Conservation (phyloP, 2,113 vertebrate species). For the Picathartes gymnocephalus region DNA sequence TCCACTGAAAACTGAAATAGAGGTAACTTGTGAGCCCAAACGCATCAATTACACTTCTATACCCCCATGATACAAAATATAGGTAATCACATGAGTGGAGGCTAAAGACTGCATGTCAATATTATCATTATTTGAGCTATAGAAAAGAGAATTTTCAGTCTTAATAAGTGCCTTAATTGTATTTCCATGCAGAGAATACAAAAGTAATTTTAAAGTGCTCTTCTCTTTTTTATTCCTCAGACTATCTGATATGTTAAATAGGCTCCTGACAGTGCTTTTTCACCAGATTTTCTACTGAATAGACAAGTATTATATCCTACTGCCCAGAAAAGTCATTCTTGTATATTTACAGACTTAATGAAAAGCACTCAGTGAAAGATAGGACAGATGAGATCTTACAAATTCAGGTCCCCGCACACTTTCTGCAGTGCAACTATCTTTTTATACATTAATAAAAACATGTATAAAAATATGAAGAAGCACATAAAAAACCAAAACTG, state of each 20-base stretch:
- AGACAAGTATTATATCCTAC: not conserved
- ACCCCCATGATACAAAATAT: not conserved
- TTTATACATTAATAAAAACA: not conserved
- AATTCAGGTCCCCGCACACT: not conserved
- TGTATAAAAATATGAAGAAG: not conserved
- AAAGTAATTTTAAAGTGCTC: not conserved
- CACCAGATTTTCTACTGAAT: constrained; percentile 5
- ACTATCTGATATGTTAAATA: not conserved
- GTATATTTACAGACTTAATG: not conserved
- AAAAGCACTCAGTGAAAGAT: not conserved
- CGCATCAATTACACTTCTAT: not conserved
- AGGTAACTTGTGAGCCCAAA: not conserved
- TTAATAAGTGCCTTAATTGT: not conserved
- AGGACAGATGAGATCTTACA: not conserved
- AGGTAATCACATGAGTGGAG: not conserved
- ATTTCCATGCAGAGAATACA: not conserved
- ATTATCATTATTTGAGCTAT: not conserved
- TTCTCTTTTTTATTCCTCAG: not conserved
- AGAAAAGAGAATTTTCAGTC: not conserved
- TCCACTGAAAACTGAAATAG: not conserved
- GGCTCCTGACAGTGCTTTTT: constrained; percentile 6
- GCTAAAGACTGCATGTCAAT: not conserved
- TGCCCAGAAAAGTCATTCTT: not conserved
- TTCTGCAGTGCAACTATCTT: not conserved
- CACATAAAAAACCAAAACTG: not conserved